Percentiles rank a stretch among this genome's conserved stretches.
These are phyloP conservation scores for Ceratosolen solmsi DNA, from an alignment of 1,140 invertebrate genomes.

Conservation along the genomic window DNA sequence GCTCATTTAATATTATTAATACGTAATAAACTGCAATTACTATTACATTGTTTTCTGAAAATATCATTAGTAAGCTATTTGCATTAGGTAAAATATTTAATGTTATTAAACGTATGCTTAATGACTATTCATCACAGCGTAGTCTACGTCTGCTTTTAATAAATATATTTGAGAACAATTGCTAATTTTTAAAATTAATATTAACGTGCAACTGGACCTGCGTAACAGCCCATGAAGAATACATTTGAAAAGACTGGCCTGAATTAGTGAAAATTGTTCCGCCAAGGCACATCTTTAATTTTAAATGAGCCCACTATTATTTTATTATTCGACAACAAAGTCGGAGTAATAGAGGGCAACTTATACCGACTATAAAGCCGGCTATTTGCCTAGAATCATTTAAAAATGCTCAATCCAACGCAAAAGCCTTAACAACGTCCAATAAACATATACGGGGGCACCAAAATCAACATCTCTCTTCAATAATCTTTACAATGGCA, in stretches of 20 bases:
- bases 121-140: too few relatives aligned
- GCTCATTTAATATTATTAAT: too few relatives aligned
- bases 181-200: too few relatives aligned
- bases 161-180: too few relatives aligned
- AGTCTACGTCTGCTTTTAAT: too few relatives aligned
- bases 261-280: not conserved
- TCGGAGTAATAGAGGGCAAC: not conserved
- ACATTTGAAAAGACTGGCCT: not conserved
- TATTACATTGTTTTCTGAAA: too few relatives aligned
- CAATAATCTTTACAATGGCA: slow-evolving; percentile 42
- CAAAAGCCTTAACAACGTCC: not conserved
- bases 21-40: too few relatives aligned
- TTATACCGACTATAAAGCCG: not conserved
- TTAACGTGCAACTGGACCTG: too few relatives aligned
- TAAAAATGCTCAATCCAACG: slow-evolving; percentile 17
- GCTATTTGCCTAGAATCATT: not conserved
- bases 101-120: too few relatives aligned
- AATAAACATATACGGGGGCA: slow-evolving; percentile 4
- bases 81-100: too few relatives aligned
- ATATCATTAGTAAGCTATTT: too few relatives aligned
- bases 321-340: slow-evolving; percentile 23
- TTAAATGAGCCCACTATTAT: slow-evolving; percentile 23
- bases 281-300: not conserved
- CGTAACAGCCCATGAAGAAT: not conserved
- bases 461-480: slow-evolving; percentile 8